A percentile compares a stretch with the other conserved stretches of the same genome.
These are phyloP conservation scores for Hoplodrina ambigua DNA, from an alignment of 2,888 invertebrate genomes.

Conservation along the genomic window DNA sequence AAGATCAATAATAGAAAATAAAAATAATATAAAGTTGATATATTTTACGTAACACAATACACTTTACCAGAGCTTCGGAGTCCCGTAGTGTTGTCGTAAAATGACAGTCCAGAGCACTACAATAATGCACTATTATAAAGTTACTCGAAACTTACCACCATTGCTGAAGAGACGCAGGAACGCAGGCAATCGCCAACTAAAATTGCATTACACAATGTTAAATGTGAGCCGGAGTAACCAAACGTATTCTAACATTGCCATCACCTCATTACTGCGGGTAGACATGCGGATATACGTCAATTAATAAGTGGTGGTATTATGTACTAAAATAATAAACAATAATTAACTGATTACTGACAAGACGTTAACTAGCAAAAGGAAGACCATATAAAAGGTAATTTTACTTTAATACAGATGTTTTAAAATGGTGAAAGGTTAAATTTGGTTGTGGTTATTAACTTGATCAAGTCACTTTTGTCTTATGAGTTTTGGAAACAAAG, in stretches of 20 bases:
- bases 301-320: constrained; percentile 27
- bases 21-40: constrained; percentile 57
- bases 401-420: background rate
- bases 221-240: constrained; percentile 39
- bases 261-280: constrained; percentile 60
- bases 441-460: constrained; percentile 15
- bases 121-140: constrained; percentile 81
- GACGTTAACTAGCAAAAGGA: constrained; percentile 8
- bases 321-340: constrained; percentile 30
- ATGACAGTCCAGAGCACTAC: constrained; percentile 73
- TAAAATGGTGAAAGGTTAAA: background rate
- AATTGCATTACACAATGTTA: constrained; percentile 72
- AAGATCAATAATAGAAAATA: constrained; percentile 61
- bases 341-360: constrained; percentile 26
- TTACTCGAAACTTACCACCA: constrained; percentile 86
- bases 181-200: constrained; percentile 79
- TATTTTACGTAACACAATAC: constrained; percentile 66
- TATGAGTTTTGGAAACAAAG: constrained; percentile 9
- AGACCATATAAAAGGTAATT: constrained; percentile 12
- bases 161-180: constrained; percentile 53
- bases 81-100: constrained; percentile 58
- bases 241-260: constrained; percentile 48
- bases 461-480: background rate
- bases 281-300: constrained; percentile 50
- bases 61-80: constrained; percentile 70